phyloP scores from a whole-genome alignment of 2,888 invertebrate species.

The Theretra japonica region DNA sequence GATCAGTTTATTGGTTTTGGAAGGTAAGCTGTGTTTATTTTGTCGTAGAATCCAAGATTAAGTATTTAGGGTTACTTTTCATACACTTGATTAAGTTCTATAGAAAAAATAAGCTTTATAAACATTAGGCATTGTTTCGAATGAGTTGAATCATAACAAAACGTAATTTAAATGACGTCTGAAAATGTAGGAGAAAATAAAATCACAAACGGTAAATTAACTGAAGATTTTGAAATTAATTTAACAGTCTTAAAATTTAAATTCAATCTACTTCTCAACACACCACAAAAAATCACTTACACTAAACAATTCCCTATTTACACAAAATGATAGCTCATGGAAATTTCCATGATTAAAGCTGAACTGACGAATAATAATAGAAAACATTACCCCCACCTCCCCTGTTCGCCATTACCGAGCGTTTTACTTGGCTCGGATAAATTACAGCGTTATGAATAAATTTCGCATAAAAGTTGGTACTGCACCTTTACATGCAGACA shows the following conservation, averaged over 20 bases:
- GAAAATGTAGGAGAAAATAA: no score
- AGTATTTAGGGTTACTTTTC: no score
- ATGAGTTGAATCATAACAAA: no score
- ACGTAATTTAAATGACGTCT: no score
- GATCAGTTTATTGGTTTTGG: background rate
- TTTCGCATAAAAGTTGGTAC: slow-evolving; percentile 83
- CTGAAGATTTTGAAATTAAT: no score
- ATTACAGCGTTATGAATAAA: slow-evolving; percentile 86
- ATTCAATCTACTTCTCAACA: background rate
- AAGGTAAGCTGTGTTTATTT: no score
- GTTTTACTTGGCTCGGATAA: slow-evolving; percentile 81
- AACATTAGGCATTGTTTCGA: no score
- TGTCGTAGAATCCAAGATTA: no score
- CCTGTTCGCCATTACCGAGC: slow-evolving; percentile 74
- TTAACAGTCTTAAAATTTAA: background rate
- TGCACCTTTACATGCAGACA: slow-evolving; percentile 80
- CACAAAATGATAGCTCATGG: slow-evolving; percentile 67
- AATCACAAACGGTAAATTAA: no score
- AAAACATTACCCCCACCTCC: slow-evolving; percentile 66
- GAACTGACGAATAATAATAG: slow-evolving; percentile 74
- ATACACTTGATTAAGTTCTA: no score
- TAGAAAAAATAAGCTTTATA: no score
- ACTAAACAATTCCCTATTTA: slow-evolving; percentile 59
- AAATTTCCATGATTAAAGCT: slow-evolving; percentile 72
- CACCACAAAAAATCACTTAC: slow-evolving; percentile 41